Evolutionary conservation across 1,140 invertebrate species (phyloP), one percentile per base, ranked within the genome.

Genomic region (Cyrtorhinus lividipennis): DNA sequence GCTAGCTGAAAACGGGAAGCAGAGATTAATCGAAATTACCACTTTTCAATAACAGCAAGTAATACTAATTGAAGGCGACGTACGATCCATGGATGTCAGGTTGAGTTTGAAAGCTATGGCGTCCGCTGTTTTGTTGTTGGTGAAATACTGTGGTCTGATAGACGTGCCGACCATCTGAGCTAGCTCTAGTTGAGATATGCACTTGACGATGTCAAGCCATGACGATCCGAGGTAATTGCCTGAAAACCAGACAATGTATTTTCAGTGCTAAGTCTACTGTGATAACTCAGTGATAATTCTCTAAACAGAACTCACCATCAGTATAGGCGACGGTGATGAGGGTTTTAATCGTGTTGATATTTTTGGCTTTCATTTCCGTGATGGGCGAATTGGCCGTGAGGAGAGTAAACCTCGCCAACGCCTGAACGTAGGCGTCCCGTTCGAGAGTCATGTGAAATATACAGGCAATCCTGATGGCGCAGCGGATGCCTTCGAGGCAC

Each of bases 301-400:
- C n/a, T n/a, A n/a, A n/a, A n/a, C n/a, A n/a, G n/a, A n/a, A n/a
- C n/a, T 38, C 82, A 67, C 96, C 97, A 77, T 96, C 92, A 0
- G 93, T 95, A 68, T 96, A 92, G 2, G 94, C 94, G 0, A 96
- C 92, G 63, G 92, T 96, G 57, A 99, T 99, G 1, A 99, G 77
- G 0, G 95, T 97, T 76, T 99, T 99, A 66, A 99, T 99, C 0
- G 96, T 98, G 70, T 99, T 95, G 63, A 99, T 96, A 73, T 99
- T 99, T 77, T 99, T 99, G 0, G 92, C 86, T 75, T 98, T 98
- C 92, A 99, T 98, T 76, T 98, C 95, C 25, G 90, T 95, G 27
- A 98, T 91, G 0, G 93, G 91, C 0, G 92, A 97, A 69, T 95
- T 97, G 10, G 95, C 93, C 1, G 93, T 98, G 0, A 98, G 74